A percentile compares a stretch with the other conserved stretches of the same genome.
Evolutionary conservation across 2,797 vertebrate species (phyloP).

Genomic region (Arrhamphus sclerolepis): DNA sequence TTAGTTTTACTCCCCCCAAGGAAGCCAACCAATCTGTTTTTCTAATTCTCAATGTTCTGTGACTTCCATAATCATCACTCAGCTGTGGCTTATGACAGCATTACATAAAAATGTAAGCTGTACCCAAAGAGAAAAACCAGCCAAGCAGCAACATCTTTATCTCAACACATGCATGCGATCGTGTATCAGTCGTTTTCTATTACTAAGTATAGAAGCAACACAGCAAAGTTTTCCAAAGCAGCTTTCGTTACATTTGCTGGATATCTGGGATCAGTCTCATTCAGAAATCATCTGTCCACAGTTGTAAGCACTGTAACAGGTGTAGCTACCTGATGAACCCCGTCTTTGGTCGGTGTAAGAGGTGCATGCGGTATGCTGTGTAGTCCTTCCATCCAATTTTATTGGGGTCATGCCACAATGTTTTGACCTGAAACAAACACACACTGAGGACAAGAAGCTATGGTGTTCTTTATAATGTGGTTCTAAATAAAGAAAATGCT

Average conservation of each 20-base stretch:
- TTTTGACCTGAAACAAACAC: conserved; percentile 85
- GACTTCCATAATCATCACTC: conserved; percentile 21
- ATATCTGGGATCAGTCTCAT: neutral
- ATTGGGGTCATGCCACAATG: conserved; percentile 96
- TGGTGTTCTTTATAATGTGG: too few relatives aligned
- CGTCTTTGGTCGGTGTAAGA: conserved; percentile 93
- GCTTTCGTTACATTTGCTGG: too few relatives aligned
- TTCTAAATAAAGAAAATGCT: neutral
- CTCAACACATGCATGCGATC: conserved; percentile 5
- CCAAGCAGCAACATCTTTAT: conserved; percentile 2
- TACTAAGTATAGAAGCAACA: too few relatives aligned
- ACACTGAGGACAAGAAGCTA: neutral
- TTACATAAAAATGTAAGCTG: conserved; percentile 20
- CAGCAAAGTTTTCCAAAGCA: too few relatives aligned
- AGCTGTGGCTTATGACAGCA: conserved; percentile 28
- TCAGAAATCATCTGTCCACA: conserved; percentile 18
- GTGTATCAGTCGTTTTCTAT: neutral
- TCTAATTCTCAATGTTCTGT: conserved; percentile 8
- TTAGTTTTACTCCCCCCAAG: neutral
- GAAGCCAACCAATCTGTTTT: conserved; percentile 28
- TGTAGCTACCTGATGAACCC: conserved; percentile 95
- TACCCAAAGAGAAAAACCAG: conserved; percentile 8
- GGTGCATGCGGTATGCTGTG: conserved; percentile 95
- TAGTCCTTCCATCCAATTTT: conserved; percentile 96
- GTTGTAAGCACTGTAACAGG: conserved; percentile 11